phyloP scores from a whole-genome alignment of 2,113 vertebrate genomes.

The Chaenogobius annularis region DNA sequence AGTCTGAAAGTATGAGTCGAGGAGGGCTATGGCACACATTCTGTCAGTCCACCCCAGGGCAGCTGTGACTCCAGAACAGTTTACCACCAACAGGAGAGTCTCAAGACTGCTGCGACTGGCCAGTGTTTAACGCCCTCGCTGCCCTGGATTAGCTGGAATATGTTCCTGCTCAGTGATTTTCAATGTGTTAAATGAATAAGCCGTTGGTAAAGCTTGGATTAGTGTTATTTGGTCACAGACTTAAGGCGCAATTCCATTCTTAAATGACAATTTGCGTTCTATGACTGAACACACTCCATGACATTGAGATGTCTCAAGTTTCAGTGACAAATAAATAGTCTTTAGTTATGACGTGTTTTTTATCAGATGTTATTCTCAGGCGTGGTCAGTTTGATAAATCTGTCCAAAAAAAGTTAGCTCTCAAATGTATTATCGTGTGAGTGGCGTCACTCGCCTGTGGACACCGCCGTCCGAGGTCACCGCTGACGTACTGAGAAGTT shows the following conservation, averaged over 20 bases:
- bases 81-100: background rate
- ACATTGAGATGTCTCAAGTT: background rate
- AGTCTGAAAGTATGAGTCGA: too few species aligned
- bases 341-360: too few species aligned
- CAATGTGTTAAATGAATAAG: background rate
- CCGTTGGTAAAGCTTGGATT: background rate
- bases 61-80: too few species aligned
- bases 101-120: background rate
- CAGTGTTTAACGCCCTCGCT: background rate
- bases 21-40: too few species aligned
- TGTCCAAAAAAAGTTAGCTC: too few species aligned
- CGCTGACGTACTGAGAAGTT: too few species aligned
- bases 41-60: too few species aligned
- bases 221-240: background rate
- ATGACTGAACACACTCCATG: background rate
- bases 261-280: background rate
- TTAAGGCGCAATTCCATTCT: background rate
- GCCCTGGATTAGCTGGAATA: background rate
- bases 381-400: too few species aligned
- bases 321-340: background rate
- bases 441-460: too few species aligned
- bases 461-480: too few species aligned
- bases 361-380: too few species aligned
- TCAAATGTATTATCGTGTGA: too few species aligned
- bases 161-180: conserved; percentile 3